Base-by-base conservation (phyloP, 2,113 vertebrate species). In the Crotalus tigris region DNA sequence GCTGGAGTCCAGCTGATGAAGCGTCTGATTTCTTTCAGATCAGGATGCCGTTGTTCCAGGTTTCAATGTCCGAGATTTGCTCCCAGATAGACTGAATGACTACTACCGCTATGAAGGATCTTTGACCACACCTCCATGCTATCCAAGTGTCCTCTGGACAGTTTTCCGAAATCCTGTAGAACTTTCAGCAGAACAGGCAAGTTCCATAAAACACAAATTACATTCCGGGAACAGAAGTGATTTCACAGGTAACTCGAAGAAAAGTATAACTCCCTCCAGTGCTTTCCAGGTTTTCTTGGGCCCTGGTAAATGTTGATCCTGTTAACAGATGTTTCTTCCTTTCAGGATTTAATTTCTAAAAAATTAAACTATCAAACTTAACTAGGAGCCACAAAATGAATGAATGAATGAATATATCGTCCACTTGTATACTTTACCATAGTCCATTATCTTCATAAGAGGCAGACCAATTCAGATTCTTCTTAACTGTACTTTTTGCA, bases 81-180 rank as follows among this genome's bases (percentile, higher is more conserved):
- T 99, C 92, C 99, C 99, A 2, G 69, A 95, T 7, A 97, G 91
- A 39, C 94, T 98, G 93, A 97, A 98, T 19, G 98, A 99, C 92
- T 99, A 98, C 93, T 99, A 99, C 90, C 99, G 98, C 91, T 99
- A 99, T 0, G 97, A 98, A 29, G 99, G 99, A 9, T 99, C 99
- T n/a, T 97, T 99, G 96, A 99, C 99, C 1, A 99, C 99, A 7
- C 99, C 99, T 12, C 99, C 99, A 0, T 99, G 99, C 95, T 98
- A 98, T 95, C 99, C 98, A 0, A 99, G 98, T 0, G 99, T 99
- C 90, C 97, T 99, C 93, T 99, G 99, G 99, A 99, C 99, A 0
- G 96, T 99, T 33, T 99, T 99, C 96, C 97, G 98, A 94, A 98
- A 98, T 57, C 97, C 98, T 0, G 97, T 99, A 15, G 97, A 98